Base-by-base conservation (phyloP, 2,113 vertebrate genomes). In the Okapia johnstoni region DNA sequence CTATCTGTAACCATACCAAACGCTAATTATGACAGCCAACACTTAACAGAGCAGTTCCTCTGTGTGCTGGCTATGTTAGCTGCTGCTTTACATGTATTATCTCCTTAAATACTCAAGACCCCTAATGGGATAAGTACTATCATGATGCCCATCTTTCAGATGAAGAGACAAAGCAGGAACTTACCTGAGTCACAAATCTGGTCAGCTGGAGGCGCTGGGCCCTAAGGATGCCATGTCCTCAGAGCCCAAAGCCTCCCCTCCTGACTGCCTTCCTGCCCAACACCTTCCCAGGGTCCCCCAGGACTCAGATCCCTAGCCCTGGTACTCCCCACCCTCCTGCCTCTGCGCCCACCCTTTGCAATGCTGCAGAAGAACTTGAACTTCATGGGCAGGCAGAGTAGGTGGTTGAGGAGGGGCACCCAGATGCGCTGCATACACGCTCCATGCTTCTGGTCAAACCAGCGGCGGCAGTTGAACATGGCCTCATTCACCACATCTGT, bases 331-430 rank as follows among this genome's bases (percentile, higher is more conserved):
- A 4, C 21, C 54, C 16, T 63, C 58, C 76, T 17, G n/a, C 0
- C 25, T 1, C 43, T 2, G 0, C 13, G 36, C 99, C 84, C 91
- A 99, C 99, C 25, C 92, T 96, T 99, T 97, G 99, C 97, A 3
- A 99, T 21, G 14, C 98, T 57, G 93, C 99, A 99, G 88, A 99
- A 96, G 98, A 99, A 99, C 80, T 98, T 93, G 94, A 99, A 99
- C 87, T 98, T 99, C 99, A 99, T 99, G n/a, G 99, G 99, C 36
- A 99, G 46, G 77, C 99, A 99, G n/a, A 99, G 63, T 33, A 99
- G 12, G 98, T 99, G 98, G 96, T 46, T 99, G 98, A 99, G 16
- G 70, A 99, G 17, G 0, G 99, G 99, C 19, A 99, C 83, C 0
- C 2, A 0, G 28, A 99, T 61, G 0, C 0, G 6, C 0, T 4